These are phyloP conservation scores for Peromyscus polionotus DNA, from an alignment of 2,113 vertebrate species.

Conservation along the genomic window DNA sequence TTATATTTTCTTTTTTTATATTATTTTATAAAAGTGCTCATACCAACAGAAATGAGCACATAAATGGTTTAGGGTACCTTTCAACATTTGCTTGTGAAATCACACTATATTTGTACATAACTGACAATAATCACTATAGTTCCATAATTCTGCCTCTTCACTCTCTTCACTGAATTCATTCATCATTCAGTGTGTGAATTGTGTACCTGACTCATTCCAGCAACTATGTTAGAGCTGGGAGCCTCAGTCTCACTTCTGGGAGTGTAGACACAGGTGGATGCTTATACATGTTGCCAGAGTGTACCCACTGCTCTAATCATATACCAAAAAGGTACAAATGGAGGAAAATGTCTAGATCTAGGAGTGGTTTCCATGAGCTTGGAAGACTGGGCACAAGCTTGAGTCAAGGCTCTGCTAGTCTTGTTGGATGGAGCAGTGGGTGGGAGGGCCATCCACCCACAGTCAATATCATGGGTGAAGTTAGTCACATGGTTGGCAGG, in stretches of 20 bases:
- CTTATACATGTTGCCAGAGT: background rate
- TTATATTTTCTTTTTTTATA: background rate
- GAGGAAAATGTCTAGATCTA: background rate
- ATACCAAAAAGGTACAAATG: background rate
- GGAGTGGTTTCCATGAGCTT: background rate
- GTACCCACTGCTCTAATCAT: rapidly evolving
- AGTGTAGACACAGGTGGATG: background rate
- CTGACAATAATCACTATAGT: background rate
- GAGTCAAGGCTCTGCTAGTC: background rate
- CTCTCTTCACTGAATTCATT: background rate
- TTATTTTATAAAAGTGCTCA: background rate
- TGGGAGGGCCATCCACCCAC: background rate
- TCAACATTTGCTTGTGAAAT: background rate
- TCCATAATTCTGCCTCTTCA: background rate
- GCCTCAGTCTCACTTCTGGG: background rate
- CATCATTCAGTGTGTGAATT: background rate
- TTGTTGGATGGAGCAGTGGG: background rate
- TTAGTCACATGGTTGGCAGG: background rate
- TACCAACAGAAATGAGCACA: background rate
- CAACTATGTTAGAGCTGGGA: background rate
- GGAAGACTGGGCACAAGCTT: rapidly evolving
- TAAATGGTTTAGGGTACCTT: background rate
- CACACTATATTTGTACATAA: background rate
- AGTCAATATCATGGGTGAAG: background rate
- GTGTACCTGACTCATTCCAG: background rate